Evolutionary conservation across 2,888 invertebrate genomes (phyloP).

Genomic region (Xestia xanthographa): DNA sequence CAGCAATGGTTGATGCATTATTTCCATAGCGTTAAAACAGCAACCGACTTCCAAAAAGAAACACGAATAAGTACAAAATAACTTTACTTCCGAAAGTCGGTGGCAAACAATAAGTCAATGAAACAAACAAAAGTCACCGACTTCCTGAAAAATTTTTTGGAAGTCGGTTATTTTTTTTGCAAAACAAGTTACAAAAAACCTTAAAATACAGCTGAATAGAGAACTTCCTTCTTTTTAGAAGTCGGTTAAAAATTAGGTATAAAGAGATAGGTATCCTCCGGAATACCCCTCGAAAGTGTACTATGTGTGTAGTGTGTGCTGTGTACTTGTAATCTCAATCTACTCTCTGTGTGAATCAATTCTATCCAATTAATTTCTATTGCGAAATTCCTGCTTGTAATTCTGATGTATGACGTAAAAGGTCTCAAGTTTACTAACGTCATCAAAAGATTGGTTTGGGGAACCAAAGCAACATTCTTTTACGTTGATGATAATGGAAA

Average conservation of each 20-base stretch:
- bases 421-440: not conserved
- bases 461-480: slow-evolving; percentile 17
- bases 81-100: too few relatives aligned
- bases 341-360: not conserved
- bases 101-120: too few relatives aligned
- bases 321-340: too few relatives aligned
- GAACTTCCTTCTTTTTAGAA: too few relatives aligned
- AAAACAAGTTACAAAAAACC: too few relatives aligned
- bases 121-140: too few relatives aligned
- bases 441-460: not conserved
- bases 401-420: not conserved
- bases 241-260: not conserved
- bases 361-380: not conserved
- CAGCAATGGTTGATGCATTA: not conserved
- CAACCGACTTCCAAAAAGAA: too few relatives aligned
- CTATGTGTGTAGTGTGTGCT: not conserved
- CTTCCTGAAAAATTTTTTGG: too few relatives aligned
- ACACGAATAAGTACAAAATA: too few relatives aligned
- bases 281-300: not conserved
- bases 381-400: not conserved
- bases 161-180: too few relatives aligned
- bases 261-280: not conserved
- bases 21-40: too few relatives aligned
- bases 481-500: slow-evolving; percentile 7
- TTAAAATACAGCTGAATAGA: too few relatives aligned